Base-by-base conservation (phyloP, 2,113 vertebrate species). In the Colinus virginianus region DNA sequence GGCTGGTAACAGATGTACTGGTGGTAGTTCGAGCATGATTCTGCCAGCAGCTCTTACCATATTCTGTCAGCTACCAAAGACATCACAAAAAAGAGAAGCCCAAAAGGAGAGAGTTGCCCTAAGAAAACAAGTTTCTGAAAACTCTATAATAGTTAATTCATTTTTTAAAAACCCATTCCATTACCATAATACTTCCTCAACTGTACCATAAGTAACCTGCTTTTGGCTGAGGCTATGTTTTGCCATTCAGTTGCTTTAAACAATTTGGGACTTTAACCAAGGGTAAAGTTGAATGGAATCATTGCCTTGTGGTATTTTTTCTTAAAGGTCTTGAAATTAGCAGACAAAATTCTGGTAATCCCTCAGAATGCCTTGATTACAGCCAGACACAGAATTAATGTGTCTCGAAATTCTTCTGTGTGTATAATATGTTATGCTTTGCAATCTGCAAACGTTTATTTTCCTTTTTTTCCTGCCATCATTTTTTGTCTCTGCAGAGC, bases 191-290 rank as follows among this genome's bases (percentile, higher is more conserved):
- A 1, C 30, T 82, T 21, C 30, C 46, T 16, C 3, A 19, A 20
- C 53, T 56, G 32, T 85, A 32, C 15, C 0, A 0, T 40, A 19
- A 36, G 3, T 49, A 45, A 23, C 38, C 77, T 49, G 1, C 0
- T 68, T 83, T 83, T 75, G 19, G 43, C 17, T 68, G 68, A 63
- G 40, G 13, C 30, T 76, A 9, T 13, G 6, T 86, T 68, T 69
- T 90, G 36, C 38, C 51, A 1, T 78, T 53, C 1, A 0, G 13
- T 64, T 82, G 7, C 15, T 78, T 82, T 55, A 66, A 34, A 30
- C 3, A 34, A 1, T 58, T 30, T 69, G 22, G 15, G 19, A 16
- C 32, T 58, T 93, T 8, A 78, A 11, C 9, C 36, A 66, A 49
- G 6, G 9, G 6, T 58, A 72, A 36, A 87, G 34, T 23, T 49